Percentiles rank a stretch among this genome's conserved stretches.
These are phyloP conservation scores for Celastrina argiolus DNA, from an alignment of 2,888 invertebrate genomes.

Conservation along the genomic window DNA sequence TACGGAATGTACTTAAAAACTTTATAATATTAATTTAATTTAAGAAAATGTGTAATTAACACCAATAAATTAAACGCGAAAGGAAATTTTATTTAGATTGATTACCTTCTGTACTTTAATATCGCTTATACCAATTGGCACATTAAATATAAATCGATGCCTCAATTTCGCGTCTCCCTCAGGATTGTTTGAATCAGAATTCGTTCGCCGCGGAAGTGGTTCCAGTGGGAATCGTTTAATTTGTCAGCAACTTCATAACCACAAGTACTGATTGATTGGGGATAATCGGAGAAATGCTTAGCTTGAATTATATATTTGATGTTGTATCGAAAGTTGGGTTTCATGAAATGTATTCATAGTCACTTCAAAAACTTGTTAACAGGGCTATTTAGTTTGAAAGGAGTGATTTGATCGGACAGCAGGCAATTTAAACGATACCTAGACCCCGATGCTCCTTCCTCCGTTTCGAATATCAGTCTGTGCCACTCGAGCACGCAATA, in stretches of 20 bases:
- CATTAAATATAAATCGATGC: constrained; percentile 19
- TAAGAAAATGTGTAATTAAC: too few species aligned
- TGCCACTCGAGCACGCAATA: too few species aligned
- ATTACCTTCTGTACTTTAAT: background rate
- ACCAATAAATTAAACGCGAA: too few species aligned
- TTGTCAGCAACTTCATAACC: constrained; percentile 34
- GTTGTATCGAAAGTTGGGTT: background rate
- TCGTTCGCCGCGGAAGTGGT: constrained; percentile 46
- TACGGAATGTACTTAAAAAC: too few species aligned
- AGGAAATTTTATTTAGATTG: too few species aligned
- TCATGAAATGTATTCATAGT: background rate
- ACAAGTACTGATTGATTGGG: constrained; percentile 8
- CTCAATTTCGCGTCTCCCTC: background rate
- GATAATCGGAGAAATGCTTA: background rate
- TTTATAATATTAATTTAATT: too few species aligned
- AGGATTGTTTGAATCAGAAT: constrained; percentile 35
- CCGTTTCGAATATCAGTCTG: too few species aligned
- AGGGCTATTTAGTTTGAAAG: too few species aligned
- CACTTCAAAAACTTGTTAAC: too few species aligned
- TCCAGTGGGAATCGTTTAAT: constrained; percentile 47
- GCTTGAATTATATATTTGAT: background rate
- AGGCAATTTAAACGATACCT: too few species aligned
- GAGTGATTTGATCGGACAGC: too few species aligned
- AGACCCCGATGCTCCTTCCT: too few species aligned
- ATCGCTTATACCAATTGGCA: background rate